Conservation (phyloP, 1,140 invertebrate species). For the Tetraneura akinire region DNA sequence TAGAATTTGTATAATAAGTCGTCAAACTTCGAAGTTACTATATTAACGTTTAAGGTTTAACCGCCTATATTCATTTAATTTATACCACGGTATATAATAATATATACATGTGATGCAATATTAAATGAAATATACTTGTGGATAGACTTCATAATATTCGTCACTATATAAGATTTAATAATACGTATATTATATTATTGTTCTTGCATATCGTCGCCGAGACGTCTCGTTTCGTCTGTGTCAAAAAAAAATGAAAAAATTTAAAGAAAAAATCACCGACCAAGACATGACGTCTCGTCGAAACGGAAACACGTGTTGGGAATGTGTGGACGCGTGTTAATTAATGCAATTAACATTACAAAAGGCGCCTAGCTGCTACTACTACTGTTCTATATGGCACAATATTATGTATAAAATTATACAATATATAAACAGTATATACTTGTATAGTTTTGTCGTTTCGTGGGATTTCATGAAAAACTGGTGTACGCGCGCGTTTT, state of each 20-base stretch:
- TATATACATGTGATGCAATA: too few relatives aligned
- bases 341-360: conserved; percentile 36
- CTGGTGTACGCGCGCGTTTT: background rate
- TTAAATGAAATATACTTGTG: too few relatives aligned
- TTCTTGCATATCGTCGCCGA: background rate
- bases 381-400: background rate
- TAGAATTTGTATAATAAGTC: too few relatives aligned
- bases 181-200: too few relatives aligned
- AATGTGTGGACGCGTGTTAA: conserved; percentile 19
- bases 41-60: too few relatives aligned
- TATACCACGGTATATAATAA: too few relatives aligned
- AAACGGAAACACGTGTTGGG: conserved; percentile 45
- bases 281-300: background rate
- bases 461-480: conserved; percentile 8
- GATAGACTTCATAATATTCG: too few relatives aligned
- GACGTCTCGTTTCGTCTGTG: background rate
- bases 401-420: background rate
- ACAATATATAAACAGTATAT: background rate
- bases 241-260: background rate
- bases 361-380: conserved; percentile 43
- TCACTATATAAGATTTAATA: too few relatives aligned
- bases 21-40: too few relatives aligned
- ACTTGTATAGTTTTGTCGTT: too few relatives aligned
- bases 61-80: too few relatives aligned
- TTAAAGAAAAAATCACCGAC: background rate